Base-by-base conservation (phyloP, 2,797 vertebrate genomes). In the Enteromius fasciolatus region DNA sequence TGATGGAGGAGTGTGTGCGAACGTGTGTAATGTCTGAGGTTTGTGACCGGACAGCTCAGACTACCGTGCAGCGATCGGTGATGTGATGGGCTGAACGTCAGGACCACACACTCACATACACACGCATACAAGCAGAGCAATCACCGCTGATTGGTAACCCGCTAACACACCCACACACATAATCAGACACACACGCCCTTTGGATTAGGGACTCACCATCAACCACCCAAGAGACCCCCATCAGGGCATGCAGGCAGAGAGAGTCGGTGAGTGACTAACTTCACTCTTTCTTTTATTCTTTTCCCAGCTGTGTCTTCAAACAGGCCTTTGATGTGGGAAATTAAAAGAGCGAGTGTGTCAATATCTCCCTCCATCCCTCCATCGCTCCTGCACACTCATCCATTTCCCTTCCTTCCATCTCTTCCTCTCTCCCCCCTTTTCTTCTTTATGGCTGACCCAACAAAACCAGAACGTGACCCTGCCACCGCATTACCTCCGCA, bases 281-380 rank as follows among this genome's bases (percentile, higher is more conserved):
- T 95, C 92, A 94, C 93, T 94, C 93, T 94, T 94, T 95, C 94
- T 95, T 95, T 95, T 94, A 93, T 94, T 95, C 93, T 94, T 90
- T 92, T 91, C 93, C 94, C 95, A 95, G 94, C 94, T 95, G 95
- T 94, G 94, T 92, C 95, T 95, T 95, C 95, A 95, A 95, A 95
- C 93, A 67, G 82, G 79, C 83, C 92, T 95, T 95, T 95, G 94
- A 95, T 95, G 95, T 95, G 94, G 95, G 84, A 91, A 94, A 94
- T 93, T 93, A 92, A 94, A 94, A 94, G 92, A 94, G 88, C 89
- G 89, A 93, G 94, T 95, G 93, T 95, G 94, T 95, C 94, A 93
- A 94, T 95, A 95, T 95, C 93, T 94, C 92, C 93, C 90, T 90
- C 88, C 86, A 84, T 93, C 89, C 91, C 87, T 92, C 92, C 89